Evolutionary conservation across 2,113 vertebrate genomes (phyloP).

Genomic region (Apodemus sylvaticus): DNA sequence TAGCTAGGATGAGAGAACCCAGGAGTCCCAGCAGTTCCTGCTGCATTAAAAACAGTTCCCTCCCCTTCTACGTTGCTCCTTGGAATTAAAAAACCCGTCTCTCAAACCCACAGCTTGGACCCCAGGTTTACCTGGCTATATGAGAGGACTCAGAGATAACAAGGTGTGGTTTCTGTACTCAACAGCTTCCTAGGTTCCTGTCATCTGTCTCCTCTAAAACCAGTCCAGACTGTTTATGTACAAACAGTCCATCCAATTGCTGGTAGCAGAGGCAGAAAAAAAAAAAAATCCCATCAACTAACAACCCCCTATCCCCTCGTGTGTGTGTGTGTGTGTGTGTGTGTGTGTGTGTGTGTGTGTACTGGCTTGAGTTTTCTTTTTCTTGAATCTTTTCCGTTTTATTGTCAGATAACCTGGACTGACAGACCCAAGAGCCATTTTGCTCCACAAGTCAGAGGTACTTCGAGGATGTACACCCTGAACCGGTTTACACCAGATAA

Average conservation of each 20-base stretch:
- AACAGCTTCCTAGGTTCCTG: background rate
- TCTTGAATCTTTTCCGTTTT: background rate
- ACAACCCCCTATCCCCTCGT: background rate
- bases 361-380: background rate
- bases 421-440: background rate
- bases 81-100: background rate
- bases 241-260: too few species aligned
- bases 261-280: background rate
- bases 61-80: background rate
- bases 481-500: background rate
- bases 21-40: background rate
- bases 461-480: background rate
- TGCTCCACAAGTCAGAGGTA: background rate
- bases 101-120: background rate
- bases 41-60: background rate
- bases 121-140: background rate
- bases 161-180: background rate
- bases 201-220: background rate
- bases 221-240: background rate
- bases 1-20: background rate
- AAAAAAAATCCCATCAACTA: background rate
- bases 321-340: too few species aligned
- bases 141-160: background rate
- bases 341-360: background rate
- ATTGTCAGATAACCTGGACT: background rate